Percentiles rank a stretch among this genome's conserved stretches.
Evolutionary conservation across 2,113 vertebrate species (phyloP).

Genomic region (Pseudopodoces humilis): DNA sequence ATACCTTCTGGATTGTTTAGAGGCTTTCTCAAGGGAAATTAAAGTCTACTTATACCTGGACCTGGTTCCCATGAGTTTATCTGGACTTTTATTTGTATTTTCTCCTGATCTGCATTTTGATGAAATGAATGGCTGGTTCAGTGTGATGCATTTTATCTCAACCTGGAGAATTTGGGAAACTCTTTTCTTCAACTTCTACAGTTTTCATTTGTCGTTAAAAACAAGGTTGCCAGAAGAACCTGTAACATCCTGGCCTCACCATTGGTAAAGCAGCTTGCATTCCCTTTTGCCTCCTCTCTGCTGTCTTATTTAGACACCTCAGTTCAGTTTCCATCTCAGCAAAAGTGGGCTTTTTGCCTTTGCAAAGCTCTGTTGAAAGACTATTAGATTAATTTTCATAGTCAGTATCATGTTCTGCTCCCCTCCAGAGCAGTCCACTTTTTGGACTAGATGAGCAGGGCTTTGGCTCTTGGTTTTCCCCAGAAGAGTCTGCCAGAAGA

Average conservation of each 20-base stretch:
- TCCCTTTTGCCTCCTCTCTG: not conserved
- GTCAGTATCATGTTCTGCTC: not conserved
- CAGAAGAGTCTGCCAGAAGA: conserved; percentile 5
- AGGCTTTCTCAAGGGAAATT: not conserved
- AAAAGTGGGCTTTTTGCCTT: not conserved
- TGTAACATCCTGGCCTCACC: not conserved
- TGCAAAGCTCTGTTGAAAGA: not conserved
- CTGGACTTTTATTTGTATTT: not conserved
- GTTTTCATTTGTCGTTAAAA: not conserved
- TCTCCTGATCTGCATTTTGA: not conserved
- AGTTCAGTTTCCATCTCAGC: not conserved
- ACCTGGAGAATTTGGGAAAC: not conserved
- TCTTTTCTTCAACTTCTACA: not conserved
- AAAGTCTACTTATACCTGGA: not conserved
- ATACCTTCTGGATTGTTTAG: not conserved
- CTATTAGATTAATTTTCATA: not conserved
- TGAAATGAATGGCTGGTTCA: not conserved
- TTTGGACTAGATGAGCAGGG: not conserved
- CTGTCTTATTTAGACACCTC: not conserved
- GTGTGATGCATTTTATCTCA: not conserved
- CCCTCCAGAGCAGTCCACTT: not conserved
- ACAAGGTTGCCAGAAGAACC: not conserved
- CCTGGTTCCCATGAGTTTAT: not conserved
- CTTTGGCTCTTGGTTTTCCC: not conserved
- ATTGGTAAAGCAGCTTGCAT: not conserved